phyloP scores from a whole-genome alignment of 2,888 invertebrate genomes.

The Eupithecia tripunctaria region DNA sequence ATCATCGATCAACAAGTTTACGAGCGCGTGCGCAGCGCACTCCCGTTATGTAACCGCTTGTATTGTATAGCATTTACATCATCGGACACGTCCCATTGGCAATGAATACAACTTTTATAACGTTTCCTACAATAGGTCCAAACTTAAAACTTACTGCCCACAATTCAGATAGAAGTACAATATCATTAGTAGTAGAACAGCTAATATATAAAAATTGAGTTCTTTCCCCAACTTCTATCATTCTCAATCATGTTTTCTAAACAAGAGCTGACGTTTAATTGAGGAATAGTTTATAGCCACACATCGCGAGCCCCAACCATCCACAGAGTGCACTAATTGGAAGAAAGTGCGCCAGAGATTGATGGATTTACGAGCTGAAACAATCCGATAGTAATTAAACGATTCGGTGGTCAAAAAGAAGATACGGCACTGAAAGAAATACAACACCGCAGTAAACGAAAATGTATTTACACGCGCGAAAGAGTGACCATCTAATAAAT shows the following conservation, averaged over 20 bases:
- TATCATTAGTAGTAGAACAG: not conserved
- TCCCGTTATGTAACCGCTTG: constrained; percentile 1
- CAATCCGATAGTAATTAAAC: constrained; percentile 14
- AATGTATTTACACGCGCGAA: not conserved
- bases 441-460: not conserved
- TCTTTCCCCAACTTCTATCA: not conserved
- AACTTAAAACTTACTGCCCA: no score
- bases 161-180: no score
- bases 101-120: not conserved
- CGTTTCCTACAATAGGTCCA: not conserved
- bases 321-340: constrained; percentile 29
- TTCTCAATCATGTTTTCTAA: not conserved
- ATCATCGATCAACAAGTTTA: not conserved
- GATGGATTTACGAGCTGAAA: constrained; percentile 31
- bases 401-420: constrained; percentile 8
- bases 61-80: not conserved
- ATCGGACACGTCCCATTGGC: not conserved
- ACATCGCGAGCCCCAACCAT: constrained; percentile 17
- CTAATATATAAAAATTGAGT: not conserved
- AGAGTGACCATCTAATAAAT: not conserved
- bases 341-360: constrained; percentile 26
- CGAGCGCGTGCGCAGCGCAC: constrained; percentile 10
- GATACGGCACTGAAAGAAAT: not conserved
- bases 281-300: constrained; percentile 13
- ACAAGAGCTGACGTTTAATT: not conserved